Evolutionary conservation across 2,113 vertebrate genomes (phyloP), one percentile per base, ranked within the genome.

Genomic region (Delphinus delphis): DNA sequence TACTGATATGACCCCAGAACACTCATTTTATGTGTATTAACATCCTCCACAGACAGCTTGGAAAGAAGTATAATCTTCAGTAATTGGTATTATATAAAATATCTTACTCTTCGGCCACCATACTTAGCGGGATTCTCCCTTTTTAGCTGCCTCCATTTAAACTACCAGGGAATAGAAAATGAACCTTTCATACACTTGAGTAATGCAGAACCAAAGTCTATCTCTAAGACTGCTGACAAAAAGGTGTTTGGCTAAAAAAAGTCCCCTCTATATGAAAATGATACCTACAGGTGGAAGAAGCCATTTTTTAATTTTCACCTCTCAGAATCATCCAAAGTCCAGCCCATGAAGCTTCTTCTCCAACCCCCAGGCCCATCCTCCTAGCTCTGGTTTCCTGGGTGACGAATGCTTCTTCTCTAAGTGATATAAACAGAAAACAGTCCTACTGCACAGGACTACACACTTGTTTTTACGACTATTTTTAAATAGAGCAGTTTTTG

Each of bases 11-110:
- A 80, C 55, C 23, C 21, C 33, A 80, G 21, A 90, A 93, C 15
- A 93, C 21, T 63, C 93, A 93, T 55, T 93, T 88, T n/a, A 68
- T 1, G 84, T n/a, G 73, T 83, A 62, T 41, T 38, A 96, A 88
- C n/a, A 88, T 67, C 20, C 36, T 88, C 71, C 41, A 82, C 5
- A 68, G 53, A 86, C 12, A 50, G 5, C 70, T 60, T 94, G 23
- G 81, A 68, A 96, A 76, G 14, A 65, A 53, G 91, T 31, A 68
- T 11, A 81, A 47, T 70, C 70, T 50, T 79, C 50, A 76, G 4
- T 88, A n/a, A 80, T 12, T 21, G 53, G 33, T 90, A 63, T 21
- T 68, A 13, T n/a, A 53, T 50, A 38, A 44, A 84, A 68, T 0
- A 58, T 38, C 18, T 79, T 88, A 21, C 36, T 80, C 65, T 79